Evolutionary conservation across 2,797 vertebrate genomes (phyloP).

Genomic region (Gymnodraco acuticeps): DNA sequence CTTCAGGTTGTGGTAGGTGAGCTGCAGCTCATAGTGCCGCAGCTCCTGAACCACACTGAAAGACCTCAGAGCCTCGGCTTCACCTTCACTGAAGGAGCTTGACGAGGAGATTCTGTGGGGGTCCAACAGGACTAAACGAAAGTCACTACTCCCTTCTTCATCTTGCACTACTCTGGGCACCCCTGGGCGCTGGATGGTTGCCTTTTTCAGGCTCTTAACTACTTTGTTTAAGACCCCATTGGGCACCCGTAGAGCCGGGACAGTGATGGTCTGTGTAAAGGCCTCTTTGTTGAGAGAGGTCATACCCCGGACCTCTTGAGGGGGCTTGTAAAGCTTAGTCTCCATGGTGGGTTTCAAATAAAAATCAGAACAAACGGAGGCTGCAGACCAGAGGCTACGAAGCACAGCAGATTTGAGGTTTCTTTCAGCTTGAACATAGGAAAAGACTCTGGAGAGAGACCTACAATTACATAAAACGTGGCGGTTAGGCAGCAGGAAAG

Average conservation of each 20-base stretch:
- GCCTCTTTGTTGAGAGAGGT: conserved; percentile 89
- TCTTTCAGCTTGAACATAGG: conserved; percentile 27
- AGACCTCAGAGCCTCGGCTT: conserved; percentile 84
- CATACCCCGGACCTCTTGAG: conserved; percentile 91
- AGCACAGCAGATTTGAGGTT: conserved; percentile 16
- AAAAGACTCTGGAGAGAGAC: conserved; percentile 53
- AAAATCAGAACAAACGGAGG: not conserved
- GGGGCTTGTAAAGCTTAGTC: conserved; percentile 82
- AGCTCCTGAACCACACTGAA: conserved; percentile 84
- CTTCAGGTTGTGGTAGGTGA: conserved; percentile 95
- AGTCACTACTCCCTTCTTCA: conserved; percentile 63
- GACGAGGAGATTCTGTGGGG: conserved; percentile 81
- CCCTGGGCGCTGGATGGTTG: conserved; percentile 88
- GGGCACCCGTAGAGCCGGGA: conserved; percentile 91
- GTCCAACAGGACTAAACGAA: conserved; percentile 91
- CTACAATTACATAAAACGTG: conserved; percentile 44
- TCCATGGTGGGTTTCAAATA: conserved; percentile 72
- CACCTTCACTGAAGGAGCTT: conserved; percentile 84
- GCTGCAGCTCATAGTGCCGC: conserved; percentile 81
- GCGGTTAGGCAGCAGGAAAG: not conserved
- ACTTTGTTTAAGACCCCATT: conserved; percentile 85
- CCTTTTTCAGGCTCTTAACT: conserved; percentile 87
- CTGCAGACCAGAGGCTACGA: conserved; percentile 15
- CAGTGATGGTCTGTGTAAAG: conserved; percentile 88
- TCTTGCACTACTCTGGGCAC: conserved; percentile 90